Conservation (phyloP, 2,113 vertebrate species). For the Sapajus apella region DNA sequence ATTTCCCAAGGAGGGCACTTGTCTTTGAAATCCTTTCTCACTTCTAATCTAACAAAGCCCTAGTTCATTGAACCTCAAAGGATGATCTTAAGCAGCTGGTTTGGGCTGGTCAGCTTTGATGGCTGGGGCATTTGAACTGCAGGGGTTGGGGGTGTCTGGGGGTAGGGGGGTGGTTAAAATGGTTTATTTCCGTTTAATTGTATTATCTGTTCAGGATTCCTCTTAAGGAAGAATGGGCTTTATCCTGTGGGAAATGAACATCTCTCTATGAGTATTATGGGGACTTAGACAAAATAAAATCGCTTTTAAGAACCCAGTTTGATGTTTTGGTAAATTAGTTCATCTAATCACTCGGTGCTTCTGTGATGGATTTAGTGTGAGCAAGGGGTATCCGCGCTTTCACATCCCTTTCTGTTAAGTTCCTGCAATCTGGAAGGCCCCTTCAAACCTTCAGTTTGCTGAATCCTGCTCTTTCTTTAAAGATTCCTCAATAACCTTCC, state of each 20-base stretch:
- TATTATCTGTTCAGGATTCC: conserved; percentile 63
- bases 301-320: neutral
- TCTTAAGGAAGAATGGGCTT: conserved; percentile 63
- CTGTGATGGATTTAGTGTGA: neutral
- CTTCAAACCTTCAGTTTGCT: neutral
- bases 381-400: neutral
- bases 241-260: conserved; percentile 72
- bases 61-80: conserved; percentile 76
- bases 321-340: neutral
- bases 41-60: conserved; percentile 73
- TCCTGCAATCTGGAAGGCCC: neutral
- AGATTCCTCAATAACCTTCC: neutral
- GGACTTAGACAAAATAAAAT: conserved; percentile 45
- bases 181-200: conserved; percentile 68
- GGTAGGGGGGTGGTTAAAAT: conserved; percentile 51
- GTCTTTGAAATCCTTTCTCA: conserved; percentile 78
- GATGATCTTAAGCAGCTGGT: conserved; percentile 68
- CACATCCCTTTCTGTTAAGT: neutral
- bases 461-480: neutral
- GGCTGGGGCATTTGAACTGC: conserved; percentile 74
- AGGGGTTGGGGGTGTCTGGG: no score
- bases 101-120: conserved; percentile 74
- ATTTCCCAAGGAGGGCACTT: conserved; percentile 72
- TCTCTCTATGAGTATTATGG: conserved; percentile 21
- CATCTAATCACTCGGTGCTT: neutral